Evolutionary conservation across 2,888 invertebrate species (phyloP), one percentile per base, ranked within the genome.

Genomic region (Cheilosia impressa): DNA sequence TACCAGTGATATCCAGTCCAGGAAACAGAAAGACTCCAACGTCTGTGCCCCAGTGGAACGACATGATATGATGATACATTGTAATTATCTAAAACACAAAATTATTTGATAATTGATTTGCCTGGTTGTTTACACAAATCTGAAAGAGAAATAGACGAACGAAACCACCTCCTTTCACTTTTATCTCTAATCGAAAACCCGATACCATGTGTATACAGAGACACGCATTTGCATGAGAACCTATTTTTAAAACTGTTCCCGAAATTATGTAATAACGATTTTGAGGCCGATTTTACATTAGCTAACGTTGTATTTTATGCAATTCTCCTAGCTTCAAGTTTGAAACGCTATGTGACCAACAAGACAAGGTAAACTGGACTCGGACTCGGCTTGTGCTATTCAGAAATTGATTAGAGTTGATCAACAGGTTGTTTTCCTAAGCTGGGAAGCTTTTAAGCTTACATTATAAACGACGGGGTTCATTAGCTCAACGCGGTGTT

Each of bases 11-110:
- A 87, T 93, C 92, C 60, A 94, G 93, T 24, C 95, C 95, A 58
- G 94, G 91, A 91, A 96, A 94, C 89, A 96, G 91, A 91, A 95
- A 95, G 87, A 94, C 93, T 17, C 94, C 94, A 73, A 95, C 91
- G 90, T 95, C 92, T 87, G 93, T 93, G 69, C 94, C 94, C 91
- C 95, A 95, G 95, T 95, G 95, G 93, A 95, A 95, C 91, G 93
- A 93, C 94, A 94, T 94, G 89, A 94, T 94, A 76, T 88, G 88
- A 75, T 88, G 85, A 80, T 88, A 84, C 87, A 87, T 87, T 45
- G 58, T 65, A 2, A 6, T 45, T 63, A 10, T 62, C 22, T 73
- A 24, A 43, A 47, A n/a, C 43, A 38, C 43, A 52, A 41, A 45
- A 24, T 34, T 5, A 22, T 41, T 57, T n/a, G 57, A 22, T 22